A percentile compares a stretch with the other conserved stretches of the same genome.
phyloP scores from a whole-genome alignment of 2,113 vertebrate genomes.

The Petrocephalus zakoni region DNA sequence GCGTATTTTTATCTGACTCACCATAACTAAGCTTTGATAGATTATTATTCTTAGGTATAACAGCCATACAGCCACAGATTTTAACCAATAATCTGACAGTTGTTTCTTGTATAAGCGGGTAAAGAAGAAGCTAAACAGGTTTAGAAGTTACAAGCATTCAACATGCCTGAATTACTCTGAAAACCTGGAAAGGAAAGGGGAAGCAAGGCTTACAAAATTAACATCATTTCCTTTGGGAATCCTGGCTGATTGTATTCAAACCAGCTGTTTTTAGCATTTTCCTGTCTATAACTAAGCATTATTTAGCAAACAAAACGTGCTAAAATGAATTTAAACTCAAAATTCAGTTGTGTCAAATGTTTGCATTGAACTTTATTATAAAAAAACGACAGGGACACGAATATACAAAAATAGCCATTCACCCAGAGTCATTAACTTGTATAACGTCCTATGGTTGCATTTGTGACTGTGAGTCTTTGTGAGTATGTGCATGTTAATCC shows the following conservation, averaged over 20 bases:
- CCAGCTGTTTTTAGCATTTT: not conserved
- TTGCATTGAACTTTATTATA: no score
- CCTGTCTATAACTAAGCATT: not conserved
- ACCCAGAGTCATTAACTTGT: not conserved
- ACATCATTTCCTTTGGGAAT: not conserved
- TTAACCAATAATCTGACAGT: no score
- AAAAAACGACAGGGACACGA: not conserved
- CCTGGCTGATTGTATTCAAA: not conserved
- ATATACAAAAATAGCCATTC: not conserved
- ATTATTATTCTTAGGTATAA: no score
- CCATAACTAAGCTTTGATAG: no score
- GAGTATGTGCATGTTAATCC: not conserved
- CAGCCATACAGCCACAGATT: no score
- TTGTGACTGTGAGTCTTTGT: not conserved
- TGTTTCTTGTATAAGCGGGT: no score
- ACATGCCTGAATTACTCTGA: not conserved
- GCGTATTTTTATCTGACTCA: no score
- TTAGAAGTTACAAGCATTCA: not conserved
- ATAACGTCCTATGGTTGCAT: not conserved
- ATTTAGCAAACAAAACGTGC: not conserved
- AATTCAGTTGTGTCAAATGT: not conserved
- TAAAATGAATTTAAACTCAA: not conserved
- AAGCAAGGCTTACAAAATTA: not conserved
- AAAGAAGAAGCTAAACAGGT: not conserved
- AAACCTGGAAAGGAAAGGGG: not conserved